A percentile compares a stretch with the other conserved stretches of the same genome.
phyloP scores from a whole-genome alignment of 2,113 vertebrate species.

The Mustelus asterias region DNA sequence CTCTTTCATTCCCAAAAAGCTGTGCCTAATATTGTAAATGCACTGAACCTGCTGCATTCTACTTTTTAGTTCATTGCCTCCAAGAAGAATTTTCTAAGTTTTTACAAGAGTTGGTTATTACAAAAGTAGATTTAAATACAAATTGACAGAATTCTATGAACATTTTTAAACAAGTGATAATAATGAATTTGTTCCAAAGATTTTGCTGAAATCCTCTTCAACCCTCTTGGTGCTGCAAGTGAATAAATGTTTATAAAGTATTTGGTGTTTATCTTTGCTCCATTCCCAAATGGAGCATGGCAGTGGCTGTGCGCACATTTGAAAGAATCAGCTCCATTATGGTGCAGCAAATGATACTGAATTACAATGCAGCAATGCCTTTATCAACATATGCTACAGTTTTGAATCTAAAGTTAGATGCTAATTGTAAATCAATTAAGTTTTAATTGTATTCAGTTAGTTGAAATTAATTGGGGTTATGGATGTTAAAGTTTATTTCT shows the following conservation, averaged over 20 bases:
- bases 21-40: neutral
- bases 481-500: too few species aligned
- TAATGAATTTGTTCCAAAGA: too few species aligned
- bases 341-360: constrained; percentile 92
- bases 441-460: too few species aligned
- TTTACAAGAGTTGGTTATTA: neutral
- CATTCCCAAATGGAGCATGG: neutral
- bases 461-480: too few species aligned
- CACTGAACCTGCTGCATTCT: too few species aligned
- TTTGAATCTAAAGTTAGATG: constrained; percentile 72
- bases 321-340: neutral
- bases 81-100: neutral
- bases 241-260: neutral
- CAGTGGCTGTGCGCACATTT: neutral
- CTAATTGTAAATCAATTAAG: too few species aligned
- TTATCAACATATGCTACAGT: constrained; percentile 69
- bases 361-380: constrained; percentile 60
- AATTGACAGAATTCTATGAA: neutral
- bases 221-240: neutral
- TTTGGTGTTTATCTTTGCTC: neutral
- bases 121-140: neutral
- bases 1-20: neutral
- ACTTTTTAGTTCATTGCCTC: neutral
- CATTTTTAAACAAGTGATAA: neutral
- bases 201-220: too few species aligned